Base-by-base conservation (phyloP, 2,888 invertebrate species). In the Lagria hirta region DNA sequence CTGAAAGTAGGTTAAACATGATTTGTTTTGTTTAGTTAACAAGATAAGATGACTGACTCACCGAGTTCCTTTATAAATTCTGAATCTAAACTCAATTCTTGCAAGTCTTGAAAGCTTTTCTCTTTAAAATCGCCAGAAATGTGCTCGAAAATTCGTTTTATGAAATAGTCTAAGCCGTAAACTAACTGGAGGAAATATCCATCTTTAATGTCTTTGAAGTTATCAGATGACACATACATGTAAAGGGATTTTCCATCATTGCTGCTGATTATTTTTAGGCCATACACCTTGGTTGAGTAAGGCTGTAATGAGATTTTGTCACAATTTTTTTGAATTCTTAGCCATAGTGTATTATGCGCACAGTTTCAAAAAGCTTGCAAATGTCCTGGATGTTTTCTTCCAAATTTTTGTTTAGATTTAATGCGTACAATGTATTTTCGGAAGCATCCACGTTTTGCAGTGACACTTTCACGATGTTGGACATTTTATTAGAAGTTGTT, bases 61-160 rank as follows among this genome's bases (percentile, higher is more conserved):
- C 68, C 65, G 36, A 69, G 47, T 41, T 60, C 58, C 43, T 63
- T 63, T n/a, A 69, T 61, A 49, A 69, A 69, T 27, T 58, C 62
- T 0, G 58, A 56, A 51, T 69, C 69, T 6, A 54, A 49, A 8
- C 64, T 60, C 11, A 65, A 45, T 35, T 61, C 56, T 6, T 48
- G 45, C 5, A 69, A 47, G 14, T 62, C 58, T 3, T 62, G 52
- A 38, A 64, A 67, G 7, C 54, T 47, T 40, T 35, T 22, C 4
- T 40, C 38, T 12, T 38, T 48, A 13, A 36, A 43, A 0, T 42
- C 34, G 12, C 54, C 49, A 13, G 40, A 36, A 3, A 62, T 48
- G 32, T 61, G 51, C 7, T 55, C 45, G 17, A 67, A 60, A 26
- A 68, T 68, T 20, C 58, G 55, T 13, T 58, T 54, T 8, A 67